Conservation (phyloP, 2,797 vertebrate species). For the Taeniopygia guttata region DNA sequence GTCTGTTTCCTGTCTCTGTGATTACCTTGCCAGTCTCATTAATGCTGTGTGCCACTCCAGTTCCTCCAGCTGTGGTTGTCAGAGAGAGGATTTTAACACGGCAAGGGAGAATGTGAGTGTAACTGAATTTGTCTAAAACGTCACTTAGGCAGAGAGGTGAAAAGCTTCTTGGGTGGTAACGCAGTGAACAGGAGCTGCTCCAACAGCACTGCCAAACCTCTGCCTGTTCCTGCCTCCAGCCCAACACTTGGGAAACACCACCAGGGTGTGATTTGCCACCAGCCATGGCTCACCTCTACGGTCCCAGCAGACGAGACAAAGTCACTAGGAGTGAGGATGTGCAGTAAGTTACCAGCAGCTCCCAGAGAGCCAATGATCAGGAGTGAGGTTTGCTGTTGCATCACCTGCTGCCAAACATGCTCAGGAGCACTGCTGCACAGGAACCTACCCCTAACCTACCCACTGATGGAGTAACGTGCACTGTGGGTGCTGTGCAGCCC, state of each 20-base stretch:
- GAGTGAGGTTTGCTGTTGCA: neutral
- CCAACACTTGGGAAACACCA: neutral
- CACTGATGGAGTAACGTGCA: accelerated
- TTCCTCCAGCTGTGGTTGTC: neutral
- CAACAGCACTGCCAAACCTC: neutral
- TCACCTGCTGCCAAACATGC: neutral
- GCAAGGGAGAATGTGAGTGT: neutral
- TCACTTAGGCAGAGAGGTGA: neutral
- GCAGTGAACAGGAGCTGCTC: neutral
- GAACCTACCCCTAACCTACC: neutral
- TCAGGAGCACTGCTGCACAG: neutral
- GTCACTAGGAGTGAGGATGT: neutral
- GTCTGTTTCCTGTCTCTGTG: neutral
- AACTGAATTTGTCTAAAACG: neutral
- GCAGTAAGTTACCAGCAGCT: neutral
- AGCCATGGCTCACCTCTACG: accelerated
- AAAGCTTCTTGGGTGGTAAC: neutral
- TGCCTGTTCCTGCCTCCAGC: neutral
- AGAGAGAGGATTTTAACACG: neutral
- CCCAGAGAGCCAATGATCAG: accelerated
- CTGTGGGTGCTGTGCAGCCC: neutral
- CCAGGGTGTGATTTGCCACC: accelerated
- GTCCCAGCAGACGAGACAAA: neutral
- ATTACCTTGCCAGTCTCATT: neutral
- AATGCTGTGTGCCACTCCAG: neutral